Conservation (phyloP, 2,113 vertebrate species). For the Cyphomyrus plagiostoma region DNA sequence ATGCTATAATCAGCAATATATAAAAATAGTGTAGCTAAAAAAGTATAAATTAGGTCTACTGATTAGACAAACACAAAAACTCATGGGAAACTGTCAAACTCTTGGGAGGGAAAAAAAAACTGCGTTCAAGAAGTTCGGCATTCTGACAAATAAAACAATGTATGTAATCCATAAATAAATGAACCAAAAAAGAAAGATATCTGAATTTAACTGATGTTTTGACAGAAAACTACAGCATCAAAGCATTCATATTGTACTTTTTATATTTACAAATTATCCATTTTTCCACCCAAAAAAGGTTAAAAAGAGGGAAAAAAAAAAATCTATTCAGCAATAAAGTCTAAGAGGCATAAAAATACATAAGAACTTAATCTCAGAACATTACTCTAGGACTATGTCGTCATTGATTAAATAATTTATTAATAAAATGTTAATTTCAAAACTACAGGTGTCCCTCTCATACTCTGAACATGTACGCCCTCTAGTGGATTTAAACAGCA, state of each 20-base stretch:
- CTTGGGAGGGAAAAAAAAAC: slow-evolving; percentile 42
- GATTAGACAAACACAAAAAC: slow-evolving; percentile 75
- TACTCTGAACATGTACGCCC: slow-evolving; percentile 56
- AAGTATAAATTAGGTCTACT: slow-evolving; percentile 99
- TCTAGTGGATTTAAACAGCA: slow-evolving; percentile 55
- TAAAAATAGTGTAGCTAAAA: slow-evolving; percentile 99
- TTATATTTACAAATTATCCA: slow-evolving; percentile 43
- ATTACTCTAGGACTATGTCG: slow-evolving; percentile 51
- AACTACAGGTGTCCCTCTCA: slow-evolving; percentile 58
- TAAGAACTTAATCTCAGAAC: slow-evolving; percentile 48
- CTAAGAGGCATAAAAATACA: slow-evolving; percentile 49
- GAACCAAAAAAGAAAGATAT: slow-evolving; percentile 49
- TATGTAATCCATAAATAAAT: slow-evolving; percentile 40
- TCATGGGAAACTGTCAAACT: slow-evolving; percentile 56
- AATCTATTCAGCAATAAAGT: not conserved
- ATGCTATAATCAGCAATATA: slow-evolving; percentile 83
- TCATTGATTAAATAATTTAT: slow-evolving; percentile 56
- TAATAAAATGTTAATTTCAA: slow-evolving; percentile 62
- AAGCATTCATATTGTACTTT: slow-evolving; percentile 45
- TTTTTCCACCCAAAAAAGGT: slow-evolving; percentile 16
- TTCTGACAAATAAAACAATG: slow-evolving; percentile 5
- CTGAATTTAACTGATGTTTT: slow-evolving; percentile 26
- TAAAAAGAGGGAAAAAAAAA: not conserved
- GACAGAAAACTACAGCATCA: slow-evolving; percentile 43
- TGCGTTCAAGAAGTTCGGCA: slow-evolving; percentile 28